These are phyloP conservation scores for Thecophora atra DNA, from an alignment of 2,888 invertebrate species.

Conservation along the genomic window DNA sequence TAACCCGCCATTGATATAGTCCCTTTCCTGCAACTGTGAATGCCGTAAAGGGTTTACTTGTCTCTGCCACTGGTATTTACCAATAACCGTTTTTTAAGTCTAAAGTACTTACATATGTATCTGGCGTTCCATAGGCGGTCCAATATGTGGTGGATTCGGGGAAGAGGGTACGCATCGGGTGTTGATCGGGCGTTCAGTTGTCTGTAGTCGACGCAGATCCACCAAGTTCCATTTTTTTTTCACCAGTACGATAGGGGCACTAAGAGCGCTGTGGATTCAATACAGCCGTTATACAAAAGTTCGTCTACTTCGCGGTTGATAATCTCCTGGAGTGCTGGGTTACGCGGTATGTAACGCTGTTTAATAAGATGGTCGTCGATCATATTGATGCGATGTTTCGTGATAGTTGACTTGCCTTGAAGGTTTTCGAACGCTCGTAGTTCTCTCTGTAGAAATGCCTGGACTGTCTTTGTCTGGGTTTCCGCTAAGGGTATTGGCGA, in stretches of 20 bases:
- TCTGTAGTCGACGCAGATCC: conserved; percentile 39
- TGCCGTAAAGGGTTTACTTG: conserved; percentile 12
- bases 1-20: background rate
- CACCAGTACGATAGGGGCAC: conserved; percentile 32
- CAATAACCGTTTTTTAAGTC: conserved; percentile 36
- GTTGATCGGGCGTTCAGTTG: conserved; percentile 20
- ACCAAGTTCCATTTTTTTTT: conserved; percentile 39
- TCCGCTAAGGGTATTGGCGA: background rate
- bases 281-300: conserved; percentile 12
- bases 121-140: conserved; percentile 32
- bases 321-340: conserved; percentile 23
- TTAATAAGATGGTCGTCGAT: conserved; percentile 12
- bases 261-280: conserved; percentile 37
- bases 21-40: conserved; percentile 23
- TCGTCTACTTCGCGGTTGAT: conserved; percentile 35
- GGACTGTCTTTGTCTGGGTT: too few relatives aligned
- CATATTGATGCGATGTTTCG: conserved; percentile 6
- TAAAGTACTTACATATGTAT: conserved; percentile 6
- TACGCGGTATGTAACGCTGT: background rate
- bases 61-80: conserved; percentile 31
- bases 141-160: conserved; percentile 27
- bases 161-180: conserved; percentile 36
- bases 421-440: background rate
- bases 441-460: background rate
- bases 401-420: background rate